phyloP scores from a whole-genome alignment of 2,113 vertebrate species.

The Engraulis encrasicolus region DNA sequence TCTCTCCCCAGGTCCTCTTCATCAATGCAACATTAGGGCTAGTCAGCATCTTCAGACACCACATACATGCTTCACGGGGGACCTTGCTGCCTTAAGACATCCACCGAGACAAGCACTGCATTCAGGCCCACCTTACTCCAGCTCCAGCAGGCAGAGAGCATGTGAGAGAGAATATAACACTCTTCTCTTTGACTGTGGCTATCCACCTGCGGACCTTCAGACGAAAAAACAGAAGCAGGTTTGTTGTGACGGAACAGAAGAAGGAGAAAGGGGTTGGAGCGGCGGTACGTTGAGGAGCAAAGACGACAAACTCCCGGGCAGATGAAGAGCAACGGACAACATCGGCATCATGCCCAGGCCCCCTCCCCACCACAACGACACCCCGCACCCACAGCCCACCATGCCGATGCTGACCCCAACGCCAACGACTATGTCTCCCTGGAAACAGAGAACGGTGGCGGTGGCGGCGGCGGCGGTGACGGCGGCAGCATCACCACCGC shows the following conservation, averaged over 20 bases:
- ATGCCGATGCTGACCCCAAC: constrained; percentile 68
- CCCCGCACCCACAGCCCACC: too few species aligned
- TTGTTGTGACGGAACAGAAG: not conserved
- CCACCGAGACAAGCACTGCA: not conserved
- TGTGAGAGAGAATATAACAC: not conserved
- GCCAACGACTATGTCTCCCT: constrained; percentile 63
- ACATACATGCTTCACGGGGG: not conserved
- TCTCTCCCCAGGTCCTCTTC: not conserved
- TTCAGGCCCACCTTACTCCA: not conserved
- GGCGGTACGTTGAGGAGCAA: constrained; percentile 27
- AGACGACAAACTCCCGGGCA: constrained; percentile 62
- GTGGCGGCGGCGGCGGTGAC: too few species aligned
- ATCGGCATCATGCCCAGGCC: too few species aligned
- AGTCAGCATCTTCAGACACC: not conserved
- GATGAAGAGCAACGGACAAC: constrained; percentile 67
- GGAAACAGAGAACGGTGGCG: constrained; percentile 30
- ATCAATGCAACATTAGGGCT: not conserved
- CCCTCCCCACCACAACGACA: too few species aligned
- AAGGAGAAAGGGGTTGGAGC: not conserved
- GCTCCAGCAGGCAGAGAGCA: not conserved
- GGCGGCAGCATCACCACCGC: too few species aligned
- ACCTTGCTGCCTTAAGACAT: not conserved
- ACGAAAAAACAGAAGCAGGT: not conserved
- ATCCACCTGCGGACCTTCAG: not conserved
- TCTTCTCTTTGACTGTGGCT: not conserved